phyloP scores from a whole-genome alignment of 2,888 invertebrate species.

The Ypsolopha sequella region DNA sequence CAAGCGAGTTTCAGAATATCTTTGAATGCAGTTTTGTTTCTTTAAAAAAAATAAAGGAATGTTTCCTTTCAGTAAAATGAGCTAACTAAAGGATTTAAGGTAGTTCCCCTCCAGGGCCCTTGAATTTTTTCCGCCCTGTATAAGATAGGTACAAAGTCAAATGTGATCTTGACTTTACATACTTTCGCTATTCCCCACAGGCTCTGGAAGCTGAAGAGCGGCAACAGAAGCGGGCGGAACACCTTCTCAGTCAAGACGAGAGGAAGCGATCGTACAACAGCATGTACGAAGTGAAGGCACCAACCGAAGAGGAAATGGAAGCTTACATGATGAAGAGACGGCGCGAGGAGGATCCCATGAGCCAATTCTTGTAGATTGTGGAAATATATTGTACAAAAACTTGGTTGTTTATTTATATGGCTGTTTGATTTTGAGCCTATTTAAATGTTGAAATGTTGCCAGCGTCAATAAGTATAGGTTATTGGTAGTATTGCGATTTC shows the following conservation, averaged over 20 bases:
- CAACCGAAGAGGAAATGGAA: slow-evolving; percentile 93
- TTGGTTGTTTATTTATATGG: neutral
- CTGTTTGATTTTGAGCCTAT: too few relatives aligned
- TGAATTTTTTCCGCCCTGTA: too few relatives aligned
- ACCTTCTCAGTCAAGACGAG: slow-evolving; percentile 82
- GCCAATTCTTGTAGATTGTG: slow-evolving; percentile 70
- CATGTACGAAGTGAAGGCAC: slow-evolving; percentile 85
- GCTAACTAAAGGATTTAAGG: too few relatives aligned
- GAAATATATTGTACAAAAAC: neutral
- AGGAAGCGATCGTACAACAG: slow-evolving; percentile 95
- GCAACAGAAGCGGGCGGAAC: slow-evolving; percentile 72
- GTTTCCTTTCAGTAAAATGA: too few relatives aligned
- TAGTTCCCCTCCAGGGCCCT: too few relatives aligned
- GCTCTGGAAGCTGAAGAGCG: slow-evolving; percentile 77
- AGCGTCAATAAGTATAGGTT: neutral
- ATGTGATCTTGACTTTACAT: too few relatives aligned
- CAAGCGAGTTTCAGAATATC: too few relatives aligned
- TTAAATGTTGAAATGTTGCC: neutral
- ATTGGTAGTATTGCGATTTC: too few relatives aligned
- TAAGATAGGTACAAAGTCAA: too few relatives aligned
- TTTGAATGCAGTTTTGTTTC: too few relatives aligned
- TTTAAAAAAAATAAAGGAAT: too few relatives aligned
- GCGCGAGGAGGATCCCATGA: slow-evolving; percentile 95
- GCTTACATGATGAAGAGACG: slow-evolving; percentile 90
- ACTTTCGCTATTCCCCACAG: slow-evolving; percentile 20